A percentile compares a stretch with the other conserved stretches of the same genome.
phyloP scores from a whole-genome alignment of 2,888 invertebrate genomes.

The Monochamus alternatus region DNA sequence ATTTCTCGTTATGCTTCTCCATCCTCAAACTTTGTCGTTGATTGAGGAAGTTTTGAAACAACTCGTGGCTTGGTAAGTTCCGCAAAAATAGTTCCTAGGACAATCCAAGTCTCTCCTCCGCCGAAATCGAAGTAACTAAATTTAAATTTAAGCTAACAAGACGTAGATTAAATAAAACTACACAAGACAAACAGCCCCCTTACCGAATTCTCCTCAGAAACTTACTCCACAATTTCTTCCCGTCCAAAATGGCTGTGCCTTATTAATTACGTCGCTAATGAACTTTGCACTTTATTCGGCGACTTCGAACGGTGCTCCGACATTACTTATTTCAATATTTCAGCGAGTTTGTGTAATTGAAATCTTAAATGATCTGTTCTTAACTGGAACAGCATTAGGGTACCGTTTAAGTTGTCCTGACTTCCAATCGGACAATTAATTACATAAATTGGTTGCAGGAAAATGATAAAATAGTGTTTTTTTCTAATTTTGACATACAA shows the following conservation, averaged over 20 bases:
- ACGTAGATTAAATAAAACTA: slow-evolving; percentile 9
- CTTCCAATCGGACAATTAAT: no score
- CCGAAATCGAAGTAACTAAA: background rate
- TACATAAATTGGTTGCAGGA: no score
- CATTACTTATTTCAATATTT: slow-evolving; percentile 23
- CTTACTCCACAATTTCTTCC: background rate
- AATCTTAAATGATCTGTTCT: background rate
- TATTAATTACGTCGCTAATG: slow-evolving; percentile 21
- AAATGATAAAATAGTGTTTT: no score
- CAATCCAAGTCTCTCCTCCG: background rate
- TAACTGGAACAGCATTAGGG: slow-evolving; percentile 1
- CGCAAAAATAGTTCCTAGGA: no score
- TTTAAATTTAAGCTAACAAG: slow-evolving; percentile 7
- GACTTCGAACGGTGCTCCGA: background rate
- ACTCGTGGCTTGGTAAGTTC: no score
- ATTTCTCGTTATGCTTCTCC: no score
- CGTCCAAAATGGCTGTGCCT: background rate
- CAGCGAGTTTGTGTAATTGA: slow-evolving; percentile 15
- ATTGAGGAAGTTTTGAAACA: no score
- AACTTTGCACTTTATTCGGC: slow-evolving; percentile 16
- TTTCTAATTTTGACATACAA: no score
- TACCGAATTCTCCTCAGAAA: slow-evolving; percentile 11
- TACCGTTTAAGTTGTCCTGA: background rate
- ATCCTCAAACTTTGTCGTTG: no score
- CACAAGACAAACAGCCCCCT: background rate